A percentile compares a stretch with the other conserved stretches of the same genome.
Evolutionary conservation across 2,888 invertebrate genomes (phyloP).

Genomic region (Drosophila anceps): DNA sequence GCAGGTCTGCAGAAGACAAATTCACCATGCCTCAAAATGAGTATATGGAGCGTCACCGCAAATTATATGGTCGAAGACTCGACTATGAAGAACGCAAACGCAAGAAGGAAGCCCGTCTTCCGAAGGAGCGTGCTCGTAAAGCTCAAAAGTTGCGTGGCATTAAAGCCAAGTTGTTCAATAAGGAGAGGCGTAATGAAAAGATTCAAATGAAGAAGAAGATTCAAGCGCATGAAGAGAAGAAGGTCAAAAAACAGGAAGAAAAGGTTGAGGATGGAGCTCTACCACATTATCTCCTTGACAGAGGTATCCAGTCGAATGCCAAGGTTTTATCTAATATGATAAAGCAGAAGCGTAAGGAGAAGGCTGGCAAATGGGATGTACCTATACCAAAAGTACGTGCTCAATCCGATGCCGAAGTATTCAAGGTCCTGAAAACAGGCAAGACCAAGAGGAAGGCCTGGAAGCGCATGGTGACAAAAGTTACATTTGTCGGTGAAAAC

Average conservation of each 20-base stretch:
- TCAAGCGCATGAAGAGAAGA: conserved; percentile 98
- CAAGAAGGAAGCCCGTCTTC: conserved; percentile 97
- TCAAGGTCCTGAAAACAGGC: conserved; percentile 95
- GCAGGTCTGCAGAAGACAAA: conserved; percentile 43
- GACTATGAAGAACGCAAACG: conserved; percentile 99
- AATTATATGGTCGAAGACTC: conserved; percentile 97
- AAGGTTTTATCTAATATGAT: conserved; percentile 99
- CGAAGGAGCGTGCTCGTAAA: conserved; percentile 95
- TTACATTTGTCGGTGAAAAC: conserved; percentile 98
- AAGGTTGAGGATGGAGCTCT: conserved; percentile 95
- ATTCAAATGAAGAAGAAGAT: conserved; percentile 99
- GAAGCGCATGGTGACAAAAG: conserved; percentile 99
- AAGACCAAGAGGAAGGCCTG: conserved; percentile 98
- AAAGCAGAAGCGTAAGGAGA: conserved; percentile 99
- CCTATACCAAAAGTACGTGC: conserved; percentile 99
- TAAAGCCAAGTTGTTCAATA: conserved; percentile 99
- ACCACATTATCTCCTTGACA: conserved; percentile 98
- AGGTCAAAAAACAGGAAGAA: conserved; percentile 93
- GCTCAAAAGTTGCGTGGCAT: conserved; percentile 97
- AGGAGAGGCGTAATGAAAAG: conserved; percentile 98
- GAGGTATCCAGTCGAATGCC: conserved; percentile 96
- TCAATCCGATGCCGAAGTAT: conserved; percentile 98
- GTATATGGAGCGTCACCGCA: conserved; percentile 98
- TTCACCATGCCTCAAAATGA: conserved; percentile 98
- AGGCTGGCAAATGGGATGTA: conserved; percentile 99